Percentiles rank a stretch among this genome's conserved stretches.
Conservation (phyloP, 2,113 vertebrate genomes). For the Monopterus albus region DNA sequence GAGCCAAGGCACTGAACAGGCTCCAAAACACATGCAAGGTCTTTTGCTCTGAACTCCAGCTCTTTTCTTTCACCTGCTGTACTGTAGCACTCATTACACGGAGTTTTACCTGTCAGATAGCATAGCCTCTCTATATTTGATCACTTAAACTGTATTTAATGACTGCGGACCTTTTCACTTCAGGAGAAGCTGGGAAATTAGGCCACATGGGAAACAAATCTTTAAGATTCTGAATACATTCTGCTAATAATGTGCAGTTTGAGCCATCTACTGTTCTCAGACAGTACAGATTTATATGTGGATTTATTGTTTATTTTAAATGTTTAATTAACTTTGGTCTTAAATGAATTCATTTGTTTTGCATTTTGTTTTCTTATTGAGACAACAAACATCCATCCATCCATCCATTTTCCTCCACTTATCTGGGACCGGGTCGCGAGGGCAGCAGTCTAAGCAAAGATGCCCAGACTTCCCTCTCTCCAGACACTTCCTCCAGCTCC, state of each 20-base stretch:
- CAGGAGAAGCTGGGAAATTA: conserved; percentile 26
- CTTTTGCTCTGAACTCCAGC: conserved; percentile 56
- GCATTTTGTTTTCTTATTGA: too few species aligned
- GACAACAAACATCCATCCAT: too few species aligned
- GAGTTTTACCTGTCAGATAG: conserved; percentile 67
- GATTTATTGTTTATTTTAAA: not conserved
- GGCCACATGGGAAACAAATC: conserved; percentile 39
- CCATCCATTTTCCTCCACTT: too few species aligned
- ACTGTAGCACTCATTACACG: conserved; percentile 59
- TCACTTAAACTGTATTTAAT: conserved; percentile 53
- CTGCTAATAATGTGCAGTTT: too few species aligned
- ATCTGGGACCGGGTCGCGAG: too few species aligned
- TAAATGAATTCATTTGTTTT: not conserved
- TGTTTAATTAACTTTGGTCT: not conserved
- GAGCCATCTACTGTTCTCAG: not conserved
- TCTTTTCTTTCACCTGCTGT: conserved; percentile 70
- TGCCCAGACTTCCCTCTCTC: too few species aligned
- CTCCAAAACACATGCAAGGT: conserved; percentile 64
- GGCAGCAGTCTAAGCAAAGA: too few species aligned
- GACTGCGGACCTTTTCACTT: conserved; percentile 19
- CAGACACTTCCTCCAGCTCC: too few species aligned
- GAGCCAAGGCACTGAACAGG: conserved; percentile 51
- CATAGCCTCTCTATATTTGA: conserved; percentile 49
- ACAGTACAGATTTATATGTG: not conserved
- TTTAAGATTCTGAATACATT: conserved; percentile 14